phyloP scores from a whole-genome alignment of 2,113 vertebrate species.

The Bujurquina vittata region DNA sequence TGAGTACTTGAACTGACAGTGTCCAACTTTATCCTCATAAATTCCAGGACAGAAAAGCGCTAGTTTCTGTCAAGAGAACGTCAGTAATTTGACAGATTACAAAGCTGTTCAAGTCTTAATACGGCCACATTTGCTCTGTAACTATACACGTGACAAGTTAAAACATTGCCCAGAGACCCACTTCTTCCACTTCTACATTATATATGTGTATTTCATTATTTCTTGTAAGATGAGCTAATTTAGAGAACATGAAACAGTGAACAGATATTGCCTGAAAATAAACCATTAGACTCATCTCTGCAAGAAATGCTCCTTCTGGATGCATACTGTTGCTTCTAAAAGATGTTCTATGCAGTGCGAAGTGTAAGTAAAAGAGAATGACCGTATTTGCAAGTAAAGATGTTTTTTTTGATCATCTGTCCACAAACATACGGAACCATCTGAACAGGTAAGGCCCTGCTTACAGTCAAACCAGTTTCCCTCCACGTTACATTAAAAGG shows the following conservation, averaged over 20 bases:
- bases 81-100: not conserved
- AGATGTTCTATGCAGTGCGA: not conserved
- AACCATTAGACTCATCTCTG: not conserved
- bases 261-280: not conserved
- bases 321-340: not conserved
- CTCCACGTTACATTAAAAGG: constrained; percentile 36
- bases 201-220: not conserved
- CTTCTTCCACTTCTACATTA: not conserved
- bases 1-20: not conserved
- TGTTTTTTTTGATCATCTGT: too few relatives aligned
- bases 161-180: not conserved
- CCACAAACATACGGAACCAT: too few relatives aligned
- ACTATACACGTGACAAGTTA: not conserved
- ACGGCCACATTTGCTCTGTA: not conserved
- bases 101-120: not conserved
- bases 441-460: not conserved
- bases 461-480: not conserved
- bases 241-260: not conserved
- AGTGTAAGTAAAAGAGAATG: not conserved
- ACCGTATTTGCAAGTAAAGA: not conserved
- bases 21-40: not conserved
- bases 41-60: not conserved
- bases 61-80: too few relatives aligned
- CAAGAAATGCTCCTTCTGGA: not conserved
- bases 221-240: not conserved